A percentile compares a stretch with the other conserved stretches of the same genome.
Conservation (phyloP, 2,113 vertebrate species). For the Variabilichromis moorii region DNA sequence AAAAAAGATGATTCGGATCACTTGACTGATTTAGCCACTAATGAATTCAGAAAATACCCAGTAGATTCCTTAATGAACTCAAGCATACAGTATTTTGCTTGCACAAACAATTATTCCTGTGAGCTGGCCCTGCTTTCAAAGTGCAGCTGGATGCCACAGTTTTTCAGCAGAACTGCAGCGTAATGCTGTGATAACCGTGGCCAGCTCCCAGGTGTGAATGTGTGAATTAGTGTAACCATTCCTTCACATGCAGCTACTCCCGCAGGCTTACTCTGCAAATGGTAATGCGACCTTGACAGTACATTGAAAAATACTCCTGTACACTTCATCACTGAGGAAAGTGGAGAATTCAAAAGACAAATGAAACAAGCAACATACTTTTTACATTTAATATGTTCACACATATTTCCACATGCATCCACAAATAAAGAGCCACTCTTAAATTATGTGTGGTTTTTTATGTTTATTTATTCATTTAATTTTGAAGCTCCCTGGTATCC, state of each 20-base stretch:
- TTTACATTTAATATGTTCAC: background rate
- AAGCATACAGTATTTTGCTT: background rate
- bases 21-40: background rate
- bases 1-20: background rate
- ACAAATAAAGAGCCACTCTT: background rate
- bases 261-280: conserved; percentile 22
- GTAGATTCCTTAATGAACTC: background rate
- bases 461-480: background rate
- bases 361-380: background rate
- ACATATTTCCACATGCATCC: background rate
- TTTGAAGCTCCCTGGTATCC: background rate
- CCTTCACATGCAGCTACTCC: conserved; percentile 15
- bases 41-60: background rate
- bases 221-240: conserved; percentile 16
- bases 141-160: background rate
- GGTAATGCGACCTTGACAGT: background rate
- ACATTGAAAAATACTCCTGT: background rate
- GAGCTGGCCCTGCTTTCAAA: background rate
- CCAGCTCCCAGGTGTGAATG: conserved; percentile 14
- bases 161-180: background rate
- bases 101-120: background rate
- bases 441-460: background rate
- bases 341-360: background rate
- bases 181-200: background rate
- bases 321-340: background rate